Base-by-base conservation (phyloP, 2,888 invertebrate species). In the Scelioninae gen. 2 region DNA sequence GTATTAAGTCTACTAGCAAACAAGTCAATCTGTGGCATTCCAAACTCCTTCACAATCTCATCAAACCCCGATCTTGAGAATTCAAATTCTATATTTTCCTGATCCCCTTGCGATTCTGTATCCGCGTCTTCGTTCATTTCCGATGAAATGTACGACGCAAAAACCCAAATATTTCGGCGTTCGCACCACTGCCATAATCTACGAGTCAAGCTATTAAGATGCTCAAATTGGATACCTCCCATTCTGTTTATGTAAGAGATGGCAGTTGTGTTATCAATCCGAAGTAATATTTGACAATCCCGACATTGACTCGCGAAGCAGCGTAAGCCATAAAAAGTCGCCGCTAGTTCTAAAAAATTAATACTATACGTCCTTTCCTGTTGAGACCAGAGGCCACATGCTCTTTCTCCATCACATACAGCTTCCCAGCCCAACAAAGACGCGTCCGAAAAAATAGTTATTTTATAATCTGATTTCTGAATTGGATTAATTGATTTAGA, bases 291-390 rank as follows among this genome's bases (percentile, higher is more conserved):
- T 10, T 52, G 52, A 5, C 35, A 35, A 35, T 52, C 22, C 16
- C n/a, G 15, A 5, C 31, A 3, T 6, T 74, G 16, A 0, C 33
- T 18, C 0, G 69, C 72, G 7, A 78, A 77, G 41, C 74, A 76
- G 55, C 71, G 65, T 0, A 77, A 41, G 0, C 68, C 76, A 25
- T 74, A 76, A 35, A 74, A 72, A 0, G 76, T 65, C 6, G 75
- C 70, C 0, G 28, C 35, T 3, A 75, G 19, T 31, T 77, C 75
- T 6, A 76, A 33, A 18, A 18, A 43, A 58, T 74, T 71, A 3
- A 76, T 75, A 10, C 69, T 64, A 0, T 52, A 15, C 9, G 6
- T 7, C 4, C 33, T 15, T 35, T 73, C 72, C 22, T 58, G n/a
- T 7, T 15, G 31, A 4, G 33, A 61, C 70, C 74, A 75, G 33